Base-by-base conservation (phyloP, 1,140 invertebrate species). In the Aleiodes sp. region DNA sequence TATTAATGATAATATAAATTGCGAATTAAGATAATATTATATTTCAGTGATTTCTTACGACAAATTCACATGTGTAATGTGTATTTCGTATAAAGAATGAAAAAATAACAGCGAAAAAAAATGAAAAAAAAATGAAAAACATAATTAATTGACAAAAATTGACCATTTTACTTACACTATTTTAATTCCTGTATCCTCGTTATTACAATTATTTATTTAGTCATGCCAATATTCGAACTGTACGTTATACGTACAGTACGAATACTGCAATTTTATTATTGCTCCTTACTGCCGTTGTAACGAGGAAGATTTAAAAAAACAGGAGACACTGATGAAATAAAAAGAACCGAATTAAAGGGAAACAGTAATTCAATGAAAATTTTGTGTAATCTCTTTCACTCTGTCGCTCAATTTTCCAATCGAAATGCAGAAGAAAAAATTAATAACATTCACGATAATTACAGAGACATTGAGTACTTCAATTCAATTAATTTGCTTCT, bases 21-120 rank as follows among this genome's bases (percentile, higher is more conserved):
- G 60, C 19, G 33, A 12, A n/a, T 62, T 62, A 52, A 65, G 26
- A 46, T 65, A 31, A 65, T 60, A 78, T 57, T 59, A 64, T 75
- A 76, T 70, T 72, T 70, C 72, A 76, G 73, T 69, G 75, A 75
- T 80, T 82, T 81, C 80, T 80, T 82, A 81, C 78, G 68, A 72
- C 76, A 78, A 78, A 73, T 76, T 24, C 57, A 39, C 46, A 56
- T 39, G 52, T 67, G 65, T 35, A 35, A 59, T 67, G 52, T 33
- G 24, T 35, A 46, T 28, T 24, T 52, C 46, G 39, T 43, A 19
- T 63, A 43, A 41, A 21, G 14, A 26, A 64, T n/a, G 7, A 46
- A 41, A 12, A 64, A 64, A 64, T 35, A 19, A 37, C 56, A n/a
- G n/a, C n/a, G n/a, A n/a, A n/a, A n/a, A n/a, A n/a, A n/a, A n/a